Evolutionary conservation across 2,888 invertebrate genomes (phyloP).

Genomic region (Agrotis clavis): DNA sequence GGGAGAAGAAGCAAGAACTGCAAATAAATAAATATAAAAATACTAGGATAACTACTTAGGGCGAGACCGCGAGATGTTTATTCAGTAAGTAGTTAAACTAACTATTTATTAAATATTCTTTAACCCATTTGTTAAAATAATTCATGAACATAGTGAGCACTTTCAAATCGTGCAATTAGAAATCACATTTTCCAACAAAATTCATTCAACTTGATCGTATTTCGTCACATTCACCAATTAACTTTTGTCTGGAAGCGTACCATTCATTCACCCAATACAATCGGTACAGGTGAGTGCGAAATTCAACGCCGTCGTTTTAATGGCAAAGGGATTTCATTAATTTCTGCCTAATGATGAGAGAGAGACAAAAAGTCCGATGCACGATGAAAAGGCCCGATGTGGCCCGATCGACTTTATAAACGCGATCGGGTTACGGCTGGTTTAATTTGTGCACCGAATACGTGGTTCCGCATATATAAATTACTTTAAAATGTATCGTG

Average conservation of each 20-base stretch:
- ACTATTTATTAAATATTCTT: too few species aligned
- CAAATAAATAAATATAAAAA: too few species aligned
- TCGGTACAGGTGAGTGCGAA: slow-evolving; percentile 65
- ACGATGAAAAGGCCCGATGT: slow-evolving; percentile 61
- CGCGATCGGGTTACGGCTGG: slow-evolving; percentile 70
- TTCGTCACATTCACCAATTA: slow-evolving; percentile 50
- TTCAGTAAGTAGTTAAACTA: too few species aligned
- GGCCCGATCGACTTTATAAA: slow-evolving; percentile 69
- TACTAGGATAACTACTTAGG: too few species aligned
- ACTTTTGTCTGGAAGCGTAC: slow-evolving; percentile 43
- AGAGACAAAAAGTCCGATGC: slow-evolving; percentile 56
- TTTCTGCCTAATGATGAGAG: slow-evolving; percentile 63
- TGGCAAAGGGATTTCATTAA: slow-evolving; percentile 65
- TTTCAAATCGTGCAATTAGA: slow-evolving; percentile 13
- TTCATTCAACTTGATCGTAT: slow-evolving; percentile 18
- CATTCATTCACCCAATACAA: slow-evolving; percentile 50
- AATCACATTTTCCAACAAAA: slow-evolving; percentile 2
- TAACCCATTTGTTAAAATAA: too few species aligned
- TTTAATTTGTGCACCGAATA: slow-evolving; percentile 26
- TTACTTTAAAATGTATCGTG: slow-evolving; percentile 1
- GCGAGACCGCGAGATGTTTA: too few species aligned
- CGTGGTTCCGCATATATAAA: slow-evolving; percentile 59
- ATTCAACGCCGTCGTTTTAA: slow-evolving; percentile 65
- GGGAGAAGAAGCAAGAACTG: too few species aligned
- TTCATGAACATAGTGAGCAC: too few species aligned